Evolutionary conservation across 2,888 invertebrate species (phyloP).

Genomic region (Acanthosepion esculentum): DNA sequence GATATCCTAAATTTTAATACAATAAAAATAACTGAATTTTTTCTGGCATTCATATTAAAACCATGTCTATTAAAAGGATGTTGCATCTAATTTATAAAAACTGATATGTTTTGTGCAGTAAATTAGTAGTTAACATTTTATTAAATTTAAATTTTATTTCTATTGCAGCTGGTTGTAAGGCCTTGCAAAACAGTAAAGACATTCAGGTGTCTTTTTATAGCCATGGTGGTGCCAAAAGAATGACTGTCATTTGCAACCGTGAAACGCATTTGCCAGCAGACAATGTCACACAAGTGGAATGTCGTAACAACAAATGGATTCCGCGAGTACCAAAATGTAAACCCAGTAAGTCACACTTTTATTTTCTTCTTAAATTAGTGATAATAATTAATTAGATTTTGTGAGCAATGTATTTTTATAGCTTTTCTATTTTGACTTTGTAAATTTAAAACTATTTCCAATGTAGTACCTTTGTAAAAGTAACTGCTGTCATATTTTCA

Average conservation of each 20-base stretch:
- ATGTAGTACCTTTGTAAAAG: no score
- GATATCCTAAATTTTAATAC: no score
- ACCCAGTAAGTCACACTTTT: neutral
- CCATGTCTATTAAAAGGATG: no score
- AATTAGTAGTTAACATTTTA: no score
- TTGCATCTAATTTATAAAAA: no score
- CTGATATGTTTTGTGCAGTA: no score
- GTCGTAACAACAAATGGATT: slow-evolving; percentile 2
- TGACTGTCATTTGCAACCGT: neutral
- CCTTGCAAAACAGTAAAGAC: neutral
- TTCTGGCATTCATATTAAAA: no score
- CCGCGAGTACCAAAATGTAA: slow-evolving; percentile 24
- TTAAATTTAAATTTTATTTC: neutral
- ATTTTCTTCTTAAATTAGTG: neutral
- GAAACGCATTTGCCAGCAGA: neutral
- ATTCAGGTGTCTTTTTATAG: neutral
- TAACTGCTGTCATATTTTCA: no score
- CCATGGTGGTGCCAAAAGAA: neutral
- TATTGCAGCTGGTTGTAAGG: slow-evolving; percentile 17
- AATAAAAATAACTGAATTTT: no score
- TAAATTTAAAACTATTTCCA: no score
- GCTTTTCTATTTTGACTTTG: no score
- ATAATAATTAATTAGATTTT: neutral
- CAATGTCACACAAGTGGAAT: slow-evolving; percentile 41
- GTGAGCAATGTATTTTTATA: neutral